phyloP scores from a whole-genome alignment of 2,797 vertebrate genomes.

The Knipowitschia caucasica region DNA sequence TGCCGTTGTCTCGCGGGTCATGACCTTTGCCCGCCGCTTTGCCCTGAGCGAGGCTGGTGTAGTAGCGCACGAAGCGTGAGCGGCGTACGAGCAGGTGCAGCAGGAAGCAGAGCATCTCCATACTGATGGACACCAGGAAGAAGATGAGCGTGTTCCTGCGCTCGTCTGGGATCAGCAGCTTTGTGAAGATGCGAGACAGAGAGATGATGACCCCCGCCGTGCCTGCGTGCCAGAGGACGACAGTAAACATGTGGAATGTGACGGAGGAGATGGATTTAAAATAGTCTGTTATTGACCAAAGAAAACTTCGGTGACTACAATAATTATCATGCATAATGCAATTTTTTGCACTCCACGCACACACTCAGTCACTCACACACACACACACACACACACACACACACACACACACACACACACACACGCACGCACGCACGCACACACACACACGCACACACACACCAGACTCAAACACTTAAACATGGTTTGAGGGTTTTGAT shows the following conservation, averaged over 20 bases:
- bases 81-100: constrained; percentile 89
- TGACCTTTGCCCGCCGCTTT: constrained; percentile 55
- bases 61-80: constrained; percentile 86
- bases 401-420: too few relatives aligned
- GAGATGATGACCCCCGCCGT: constrained; percentile 96
- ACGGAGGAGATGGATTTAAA: background rate
- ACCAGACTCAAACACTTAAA: too few relatives aligned
- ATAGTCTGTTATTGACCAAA: too few relatives aligned
- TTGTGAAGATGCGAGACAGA: constrained; percentile 95
- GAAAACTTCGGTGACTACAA: too few relatives aligned
- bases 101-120: constrained; percentile 93
- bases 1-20: constrained; percentile 53
- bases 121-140: constrained; percentile 90
- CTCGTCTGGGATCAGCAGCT: constrained; percentile 87
- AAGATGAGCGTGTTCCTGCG: constrained; percentile 94
- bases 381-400: too few relatives aligned
- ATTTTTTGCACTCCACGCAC: too few relatives aligned
- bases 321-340: too few relatives aligned
- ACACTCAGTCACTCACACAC: too few relatives aligned
- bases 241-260: background rate
- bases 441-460: too few relatives aligned
- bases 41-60: constrained; percentile 75
- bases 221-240: constrained; percentile 66
- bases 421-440: too few relatives aligned
- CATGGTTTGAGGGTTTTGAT: too few relatives aligned